Evolutionary conservation across 2,797 vertebrate species (phyloP).

Genomic region (Poeciliopsis presidionis): DNA sequence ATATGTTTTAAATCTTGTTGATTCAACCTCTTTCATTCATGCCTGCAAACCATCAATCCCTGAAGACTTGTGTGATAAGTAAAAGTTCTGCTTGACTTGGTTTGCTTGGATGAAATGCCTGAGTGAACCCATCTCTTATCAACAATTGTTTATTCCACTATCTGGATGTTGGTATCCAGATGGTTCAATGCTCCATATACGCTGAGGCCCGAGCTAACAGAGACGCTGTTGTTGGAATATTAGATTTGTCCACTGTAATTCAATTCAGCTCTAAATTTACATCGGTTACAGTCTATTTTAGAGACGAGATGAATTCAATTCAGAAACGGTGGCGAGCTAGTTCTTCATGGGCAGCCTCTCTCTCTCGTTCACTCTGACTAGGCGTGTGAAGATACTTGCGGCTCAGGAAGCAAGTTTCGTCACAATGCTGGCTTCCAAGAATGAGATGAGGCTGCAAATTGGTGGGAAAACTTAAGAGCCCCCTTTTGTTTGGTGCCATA

Average conservation of each 20-base stretch:
- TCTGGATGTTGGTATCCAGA: slow-evolving; percentile 3
- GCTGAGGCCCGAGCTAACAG: neutral
- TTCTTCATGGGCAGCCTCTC: neutral
- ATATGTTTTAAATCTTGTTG: neutral
- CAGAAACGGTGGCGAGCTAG: neutral
- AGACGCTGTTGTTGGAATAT: neutral
- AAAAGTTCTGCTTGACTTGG: neutral
- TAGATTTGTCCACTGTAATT: neutral
- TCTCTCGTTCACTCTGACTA: neutral
- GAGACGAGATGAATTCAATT: neutral
- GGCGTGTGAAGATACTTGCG: neutral
- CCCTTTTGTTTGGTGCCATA: neutral
- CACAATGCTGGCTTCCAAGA: neutral
- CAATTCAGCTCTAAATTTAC: neutral
- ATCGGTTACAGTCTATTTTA: neutral
- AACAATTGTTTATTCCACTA: neutral
- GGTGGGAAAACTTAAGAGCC: neutral
- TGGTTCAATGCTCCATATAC: neutral
- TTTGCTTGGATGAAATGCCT: neutral
- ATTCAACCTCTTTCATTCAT: neutral
- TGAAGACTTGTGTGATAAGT: no score
- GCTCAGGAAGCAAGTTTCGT: neutral
- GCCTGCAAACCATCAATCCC: neutral
- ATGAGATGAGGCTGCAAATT: neutral
- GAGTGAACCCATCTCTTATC: neutral